Conservation (phyloP, 2,113 vertebrate genomes). For the Sitta europaea region DNA sequence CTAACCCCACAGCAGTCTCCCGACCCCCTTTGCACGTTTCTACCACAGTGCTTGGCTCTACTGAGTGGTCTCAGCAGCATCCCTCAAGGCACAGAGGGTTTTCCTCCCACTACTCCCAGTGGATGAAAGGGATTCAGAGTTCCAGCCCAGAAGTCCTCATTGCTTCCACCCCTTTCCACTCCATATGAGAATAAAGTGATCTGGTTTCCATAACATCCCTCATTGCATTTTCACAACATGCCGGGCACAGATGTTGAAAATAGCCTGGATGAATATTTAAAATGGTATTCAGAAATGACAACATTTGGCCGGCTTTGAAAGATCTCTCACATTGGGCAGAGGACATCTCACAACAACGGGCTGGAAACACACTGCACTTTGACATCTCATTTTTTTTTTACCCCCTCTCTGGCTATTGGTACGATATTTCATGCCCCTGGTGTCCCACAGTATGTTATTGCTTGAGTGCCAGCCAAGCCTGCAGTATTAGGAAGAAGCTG, state of each 20-base stretch:
- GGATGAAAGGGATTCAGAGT: not conserved
- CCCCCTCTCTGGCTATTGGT: not conserved
- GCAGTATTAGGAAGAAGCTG: slow-evolving; percentile 21
- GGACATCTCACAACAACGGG: slow-evolving; percentile 11
- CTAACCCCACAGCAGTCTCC: not conserved
- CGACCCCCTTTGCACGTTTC: not conserved
- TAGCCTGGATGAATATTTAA: slow-evolving; percentile 55
- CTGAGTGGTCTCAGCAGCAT: not conserved
- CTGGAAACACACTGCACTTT: slow-evolving; percentile 30
- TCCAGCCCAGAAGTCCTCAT: not conserved
- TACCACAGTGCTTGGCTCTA: not conserved
- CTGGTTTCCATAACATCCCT: slow-evolving; percentile 55
- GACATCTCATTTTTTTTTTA: not conserved
- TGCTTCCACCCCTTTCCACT: not conserved
- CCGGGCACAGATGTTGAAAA: slow-evolving; percentile 53
- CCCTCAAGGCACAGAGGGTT: not conserved
- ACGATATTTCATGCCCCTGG: not conserved
- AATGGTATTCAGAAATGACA: slow-evolving; percentile 57
- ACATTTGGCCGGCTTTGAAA: slow-evolving; percentile 44
- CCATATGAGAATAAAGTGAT: slow-evolving; percentile 26
- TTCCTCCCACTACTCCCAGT: not conserved
- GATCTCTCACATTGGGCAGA: slow-evolving; percentile 15
- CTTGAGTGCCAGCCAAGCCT: slow-evolving; percentile 46
- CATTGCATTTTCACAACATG: slow-evolving; percentile 45
- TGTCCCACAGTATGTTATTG: not conserved